Evolutionary conservation across 2,888 invertebrate species (phyloP), one percentile per base, ranked within the genome.

Genomic region (Adelphocoris suturalis): DNA sequence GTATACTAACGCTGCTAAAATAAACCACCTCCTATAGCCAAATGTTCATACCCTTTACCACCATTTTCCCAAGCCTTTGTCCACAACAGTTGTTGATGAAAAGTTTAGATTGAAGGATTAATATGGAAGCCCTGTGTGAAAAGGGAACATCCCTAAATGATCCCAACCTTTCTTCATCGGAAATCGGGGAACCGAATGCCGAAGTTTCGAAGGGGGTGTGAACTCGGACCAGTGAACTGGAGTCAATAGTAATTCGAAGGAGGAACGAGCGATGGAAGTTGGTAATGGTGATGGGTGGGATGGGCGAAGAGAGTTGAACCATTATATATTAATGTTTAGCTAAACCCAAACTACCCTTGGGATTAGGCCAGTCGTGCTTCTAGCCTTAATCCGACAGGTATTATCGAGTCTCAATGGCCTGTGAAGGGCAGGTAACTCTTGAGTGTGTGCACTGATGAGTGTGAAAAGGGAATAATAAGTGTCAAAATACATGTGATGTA

Each of bases 381-480:
- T 16, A 28, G 14, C n/a, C 55, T 19, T 85, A 85, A 85, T 85
- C 85, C 85, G 23, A 85, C 85, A 85, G 28, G 85, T 85, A 61
- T 85, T 85, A 57, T 85, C 23, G 84, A 48, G 84, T 19, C 55
- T 47, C 28, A 37, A 2, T 76, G 27, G 16, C 23, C 76, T 27
- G 14, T 4, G 37, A 37, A 37, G 37, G 37, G 37, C 7, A 37
- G 37, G 37, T 37, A 37, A 37, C 37, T 37, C 3, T 37, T 37
- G 37, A 37, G 37, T 37, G 37, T 37, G 37, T 37, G 37, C 7
- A 37, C 37, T 7, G 2, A 37, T 4, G 37, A 37, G 37, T n/a
- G n/a, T n/a, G n/a, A n/a, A n/a, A n/a, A n/a, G n/a, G n/a, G n/a
- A n/a, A n/a, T n/a, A n/a, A n/a, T n/a, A n/a, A n/a, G n/a, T n/a